Percentiles rank a stretch among this genome's conserved stretches.
Evolutionary conservation across 2,888 invertebrate species (phyloP).

Genomic region (Clistopyga incitator): DNA sequence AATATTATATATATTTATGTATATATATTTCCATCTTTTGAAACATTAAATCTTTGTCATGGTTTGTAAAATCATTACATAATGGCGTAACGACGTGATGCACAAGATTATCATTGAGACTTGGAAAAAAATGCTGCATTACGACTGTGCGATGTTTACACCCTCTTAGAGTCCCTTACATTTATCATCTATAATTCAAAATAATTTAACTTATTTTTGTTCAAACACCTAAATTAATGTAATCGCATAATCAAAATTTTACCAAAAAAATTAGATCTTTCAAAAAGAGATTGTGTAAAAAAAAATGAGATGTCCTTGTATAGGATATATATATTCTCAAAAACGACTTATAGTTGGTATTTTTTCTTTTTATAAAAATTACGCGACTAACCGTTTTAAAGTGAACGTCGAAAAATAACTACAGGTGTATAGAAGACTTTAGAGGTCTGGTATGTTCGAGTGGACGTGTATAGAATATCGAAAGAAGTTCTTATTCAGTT

Average conservation of each 20-base stretch:
- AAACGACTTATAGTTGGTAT: slow-evolving; percentile 36
- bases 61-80: slow-evolving; percentile 48
- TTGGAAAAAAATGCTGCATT: slow-evolving; percentile 28
- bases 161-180: slow-evolving; percentile 12
- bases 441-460: slow-evolving; percentile 43
- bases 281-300: slow-evolving; percentile 27
- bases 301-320: slow-evolving; percentile 50
- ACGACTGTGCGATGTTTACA: slow-evolving; percentile 21
- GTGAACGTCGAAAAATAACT: slow-evolving; percentile 50
- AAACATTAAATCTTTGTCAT: slow-evolving; percentile 67
- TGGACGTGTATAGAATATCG: slow-evolving; percentile 44
- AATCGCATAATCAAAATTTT: slow-evolving; percentile 29
- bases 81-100: slow-evolving; percentile 42
- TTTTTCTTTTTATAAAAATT: slow-evolving; percentile 46
- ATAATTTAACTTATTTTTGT: slow-evolving; percentile 2
- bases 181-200: slow-evolving; percentile 26
- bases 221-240: slow-evolving; percentile 21
- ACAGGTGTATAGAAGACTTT: slow-evolving; percentile 51
- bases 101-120: slow-evolving; percentile 47
- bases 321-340: slow-evolving; percentile 50
- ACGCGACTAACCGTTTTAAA: slow-evolving; percentile 32
- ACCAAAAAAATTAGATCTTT: slow-evolving; percentile 28
- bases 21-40: slow-evolving; percentile 58
- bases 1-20: slow-evolving; percentile 42
- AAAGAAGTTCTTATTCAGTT: slow-evolving; percentile 58